Percentiles rank a stretch among this genome's conserved stretches.
Evolutionary conservation across 2,888 invertebrate species (phyloP).

Genomic region (Stomorhina lunata): DNA sequence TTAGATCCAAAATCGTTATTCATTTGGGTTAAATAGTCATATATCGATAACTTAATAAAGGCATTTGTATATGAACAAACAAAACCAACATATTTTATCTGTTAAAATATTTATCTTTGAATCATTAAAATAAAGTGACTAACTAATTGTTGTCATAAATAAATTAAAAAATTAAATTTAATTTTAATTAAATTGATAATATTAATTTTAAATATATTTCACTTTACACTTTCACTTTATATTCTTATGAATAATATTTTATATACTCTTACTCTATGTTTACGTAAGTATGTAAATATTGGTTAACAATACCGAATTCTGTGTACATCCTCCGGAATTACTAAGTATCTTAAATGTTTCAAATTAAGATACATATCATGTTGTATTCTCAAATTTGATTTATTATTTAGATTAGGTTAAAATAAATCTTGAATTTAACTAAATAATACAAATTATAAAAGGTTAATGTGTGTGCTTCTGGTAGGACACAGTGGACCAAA

Average conservation of each 20-base stretch:
- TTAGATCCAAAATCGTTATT: too few species aligned
- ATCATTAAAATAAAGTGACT: too few species aligned
- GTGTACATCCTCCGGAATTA: neutral
- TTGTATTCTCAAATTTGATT: neutral
- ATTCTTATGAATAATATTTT: too few species aligned
- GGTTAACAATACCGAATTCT: neutral
- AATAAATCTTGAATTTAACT: neutral
- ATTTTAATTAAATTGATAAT: too few species aligned
- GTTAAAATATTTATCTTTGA: too few species aligned
- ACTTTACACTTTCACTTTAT: neutral
- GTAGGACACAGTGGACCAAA: neutral
- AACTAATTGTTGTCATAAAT: too few species aligned
- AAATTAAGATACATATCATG: conserved; percentile 1
- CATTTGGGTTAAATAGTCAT: too few species aligned
- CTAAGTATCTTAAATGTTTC: conserved; percentile 47
- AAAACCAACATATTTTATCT: too few species aligned
- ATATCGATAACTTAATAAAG: too few species aligned
- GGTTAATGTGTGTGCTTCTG: neutral
- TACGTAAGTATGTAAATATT: neutral
- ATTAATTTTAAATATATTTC: neutral
- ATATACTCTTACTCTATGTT: too few species aligned
- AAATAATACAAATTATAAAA: neutral
- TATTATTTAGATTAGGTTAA: conserved; percentile 32
- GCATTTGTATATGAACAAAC: too few species aligned
- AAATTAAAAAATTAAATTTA: too few species aligned